These are phyloP conservation scores for Hoplodrina blanda DNA, from an alignment of 2,888 invertebrate genomes.

Conservation along the genomic window DNA sequence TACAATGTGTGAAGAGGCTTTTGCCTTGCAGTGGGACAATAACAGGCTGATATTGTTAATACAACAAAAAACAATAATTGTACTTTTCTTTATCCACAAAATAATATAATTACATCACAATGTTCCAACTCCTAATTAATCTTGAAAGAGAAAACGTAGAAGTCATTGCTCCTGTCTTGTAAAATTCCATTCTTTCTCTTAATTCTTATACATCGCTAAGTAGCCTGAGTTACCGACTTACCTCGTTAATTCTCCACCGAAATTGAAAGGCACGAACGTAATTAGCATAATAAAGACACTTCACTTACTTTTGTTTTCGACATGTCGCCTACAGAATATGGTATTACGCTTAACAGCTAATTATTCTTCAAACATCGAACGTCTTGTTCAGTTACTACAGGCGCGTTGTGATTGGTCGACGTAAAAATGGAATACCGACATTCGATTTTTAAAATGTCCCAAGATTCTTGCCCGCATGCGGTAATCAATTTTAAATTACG, in stretches of 20 bases:
- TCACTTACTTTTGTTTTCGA: constrained; percentile 66
- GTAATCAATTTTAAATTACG: neutral
- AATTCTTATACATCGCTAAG: constrained; percentile 32
- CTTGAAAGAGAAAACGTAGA: constrained; percentile 29
- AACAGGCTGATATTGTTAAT: no score
- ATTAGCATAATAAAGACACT: constrained; percentile 77
- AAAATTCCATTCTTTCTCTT: constrained; percentile 48
- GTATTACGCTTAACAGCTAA: constrained; percentile 26
- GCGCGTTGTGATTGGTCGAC: constrained; percentile 5
- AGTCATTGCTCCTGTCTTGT: constrained; percentile 46
- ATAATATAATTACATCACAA: constrained; percentile 1
- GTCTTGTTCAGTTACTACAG: neutral
- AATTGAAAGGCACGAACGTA: constrained; percentile 76
- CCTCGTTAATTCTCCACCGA: constrained; percentile 72
- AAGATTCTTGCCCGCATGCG: neutral
- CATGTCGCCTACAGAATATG: constrained; percentile 47
- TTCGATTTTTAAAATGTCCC: neutral
- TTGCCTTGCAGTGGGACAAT: no score
- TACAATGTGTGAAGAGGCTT: no score
- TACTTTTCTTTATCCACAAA: neutral
- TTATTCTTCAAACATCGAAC: constrained; percentile 32
- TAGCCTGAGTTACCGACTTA: constrained; percentile 62
- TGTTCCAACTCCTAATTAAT: constrained; percentile 3
- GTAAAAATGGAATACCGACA: neutral
- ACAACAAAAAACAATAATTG: neutral